Percentiles rank a stretch among this genome's conserved stretches.
Evolutionary conservation across 1,140 invertebrate genomes (phyloP).

Genomic region (Drosophila prosaltans): DNA sequence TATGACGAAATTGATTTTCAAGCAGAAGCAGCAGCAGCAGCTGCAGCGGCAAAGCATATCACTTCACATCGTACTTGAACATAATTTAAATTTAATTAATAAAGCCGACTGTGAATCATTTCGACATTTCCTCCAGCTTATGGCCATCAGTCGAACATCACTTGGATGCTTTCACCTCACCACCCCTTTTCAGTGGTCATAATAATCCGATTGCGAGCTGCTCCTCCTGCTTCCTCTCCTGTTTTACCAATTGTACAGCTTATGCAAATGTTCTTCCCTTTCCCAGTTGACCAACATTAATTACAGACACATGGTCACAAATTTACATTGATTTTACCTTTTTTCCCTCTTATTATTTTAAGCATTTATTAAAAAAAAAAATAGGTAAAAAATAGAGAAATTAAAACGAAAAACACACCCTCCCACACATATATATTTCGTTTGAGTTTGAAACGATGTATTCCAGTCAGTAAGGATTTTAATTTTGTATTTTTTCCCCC

Average conservation of each 20-base stretch:
- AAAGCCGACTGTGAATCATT: constrained; percentile 14
- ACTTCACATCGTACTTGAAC: not conserved
- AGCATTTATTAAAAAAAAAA: not conserved
- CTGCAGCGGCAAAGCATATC: too few species aligned
- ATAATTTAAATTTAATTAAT: constrained; percentile 56
- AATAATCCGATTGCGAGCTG: constrained; percentile 31
- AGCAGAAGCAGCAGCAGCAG: not conserved
- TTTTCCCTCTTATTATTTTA: not conserved
- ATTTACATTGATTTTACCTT: constrained; percentile 41
- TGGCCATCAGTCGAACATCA: not conserved
- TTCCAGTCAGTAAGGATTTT: constrained; percentile 1
- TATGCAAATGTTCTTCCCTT: constrained; percentile 46
- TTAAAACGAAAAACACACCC: not conserved
- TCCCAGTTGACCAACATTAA: constrained; percentile 36
- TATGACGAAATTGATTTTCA: not conserved
- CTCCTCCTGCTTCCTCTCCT: not conserved
- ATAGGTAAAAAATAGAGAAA: not conserved
- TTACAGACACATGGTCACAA: constrained; percentile 10
- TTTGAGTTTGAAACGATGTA: not conserved
- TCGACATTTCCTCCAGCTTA: not conserved
- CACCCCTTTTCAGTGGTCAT: constrained; percentile 3
- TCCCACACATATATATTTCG: not conserved
- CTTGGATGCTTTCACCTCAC: not conserved
- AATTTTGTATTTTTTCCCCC: not conserved
- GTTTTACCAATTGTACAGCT: constrained; percentile 20